Evolutionary conservation across 2,113 vertebrate genomes (phyloP), one percentile per base, ranked within the genome.

Genomic region (Gobiocypris rarus): DNA sequence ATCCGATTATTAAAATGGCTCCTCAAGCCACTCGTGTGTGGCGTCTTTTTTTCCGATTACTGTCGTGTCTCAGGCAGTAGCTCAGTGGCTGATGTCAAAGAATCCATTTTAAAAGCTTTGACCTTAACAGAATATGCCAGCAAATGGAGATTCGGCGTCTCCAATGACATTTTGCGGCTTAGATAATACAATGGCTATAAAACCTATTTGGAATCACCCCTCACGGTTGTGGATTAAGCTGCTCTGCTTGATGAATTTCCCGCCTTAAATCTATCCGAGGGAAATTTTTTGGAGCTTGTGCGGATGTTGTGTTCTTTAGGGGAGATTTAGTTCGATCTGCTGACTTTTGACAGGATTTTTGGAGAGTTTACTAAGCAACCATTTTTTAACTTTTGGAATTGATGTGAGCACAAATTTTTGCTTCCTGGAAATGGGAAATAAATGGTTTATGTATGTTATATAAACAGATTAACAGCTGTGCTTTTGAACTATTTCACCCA

Each of bases 1-100:
- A 87, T 89, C 88, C 86, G 75, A 83, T 75, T 88, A 88, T 91
- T 90, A 90, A 70, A 45, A 70, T 83, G 61, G 83, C 77, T 69
- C 78, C 67, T 11, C 82, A 78, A 85, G 41, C 31, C 17, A 81
- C 85, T 90, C 63, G 52, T 75, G 82, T 58, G 61, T 45, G 63
- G 31, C 38, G 43, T 86, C 58, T 17, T 41, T 80, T 85, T 83
- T 54, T 50, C 8, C 24, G 50, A 54, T 67, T 67, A 50, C 75
- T 81, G 50, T 82, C 63, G 54, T 83, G 81, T 74, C 83, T 86
- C 76, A 76, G 70, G 71, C 38, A 34, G 61, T 61, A 26, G 45
- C 81, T 34, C 34, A 58, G 69, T 15, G n/a, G 13, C 43, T 11
- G 61, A 45, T 45, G 82, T 82, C 82, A 67, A 82, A 34, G 70